phyloP scores from a whole-genome alignment of 2,113 vertebrate species.

The Hemicordylus capensis region DNA sequence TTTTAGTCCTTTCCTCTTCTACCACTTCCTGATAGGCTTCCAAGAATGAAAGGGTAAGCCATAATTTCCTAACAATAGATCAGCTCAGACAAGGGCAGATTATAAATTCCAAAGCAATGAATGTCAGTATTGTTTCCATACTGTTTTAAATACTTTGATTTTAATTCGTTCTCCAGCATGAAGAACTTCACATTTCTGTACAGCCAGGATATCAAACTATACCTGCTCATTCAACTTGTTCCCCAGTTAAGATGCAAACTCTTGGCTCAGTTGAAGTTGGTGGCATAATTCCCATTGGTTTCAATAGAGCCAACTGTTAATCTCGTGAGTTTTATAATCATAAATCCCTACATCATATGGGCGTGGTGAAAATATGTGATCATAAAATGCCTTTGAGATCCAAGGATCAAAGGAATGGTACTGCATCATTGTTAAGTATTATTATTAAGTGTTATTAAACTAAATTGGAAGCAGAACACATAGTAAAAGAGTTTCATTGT shows the following conservation, averaged over 20 bases:
- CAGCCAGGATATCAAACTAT: neutral
- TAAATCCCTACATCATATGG: conserved; percentile 52
- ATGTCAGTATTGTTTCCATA: neutral
- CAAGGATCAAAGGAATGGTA: conserved; percentile 57
- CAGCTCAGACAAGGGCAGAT: neutral
- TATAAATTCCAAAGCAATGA: neutral
- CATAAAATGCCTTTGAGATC: conserved; percentile 56
- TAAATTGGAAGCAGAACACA: conserved; percentile 65
- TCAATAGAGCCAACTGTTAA: conserved; percentile 18
- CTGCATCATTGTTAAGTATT: conserved; percentile 49
- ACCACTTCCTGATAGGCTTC: neutral
- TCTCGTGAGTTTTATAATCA: conserved; percentile 61
- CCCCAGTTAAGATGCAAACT: neutral
- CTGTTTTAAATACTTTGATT: neutral
- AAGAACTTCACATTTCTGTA: neutral
- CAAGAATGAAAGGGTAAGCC: neutral
- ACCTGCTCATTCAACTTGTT: neutral
- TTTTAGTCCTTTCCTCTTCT: neutral
- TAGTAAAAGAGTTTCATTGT: conserved; percentile 60
- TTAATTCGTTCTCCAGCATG: neutral
- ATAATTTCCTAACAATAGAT: neutral
- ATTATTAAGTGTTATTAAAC: conserved; percentile 74
- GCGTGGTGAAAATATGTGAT: conserved; percentile 46
- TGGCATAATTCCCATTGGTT: neutral
- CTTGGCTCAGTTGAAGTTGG: neutral